Conservation (phyloP, 2,113 vertebrate genomes). For the Leucosticte australis region DNA sequence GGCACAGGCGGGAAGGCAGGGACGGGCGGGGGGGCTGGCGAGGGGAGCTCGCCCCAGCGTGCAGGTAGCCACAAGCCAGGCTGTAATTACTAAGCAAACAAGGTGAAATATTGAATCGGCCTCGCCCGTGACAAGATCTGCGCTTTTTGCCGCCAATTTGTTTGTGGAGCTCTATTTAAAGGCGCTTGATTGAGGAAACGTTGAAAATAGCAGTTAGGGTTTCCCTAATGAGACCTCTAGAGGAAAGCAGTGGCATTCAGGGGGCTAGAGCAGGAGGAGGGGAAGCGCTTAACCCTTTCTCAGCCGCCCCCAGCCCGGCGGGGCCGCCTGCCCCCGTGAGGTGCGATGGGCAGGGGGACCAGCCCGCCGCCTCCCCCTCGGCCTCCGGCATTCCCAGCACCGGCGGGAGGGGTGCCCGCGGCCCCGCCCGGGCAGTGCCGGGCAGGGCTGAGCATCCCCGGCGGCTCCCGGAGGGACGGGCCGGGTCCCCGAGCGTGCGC, state of each 20-base stretch:
- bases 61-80: conserved; percentile 61
- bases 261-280: conserved; percentile 42
- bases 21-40: background rate
- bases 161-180: conserved; percentile 81
- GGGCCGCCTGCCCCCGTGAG: background rate
- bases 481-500: background rate
- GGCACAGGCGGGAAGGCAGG: background rate
- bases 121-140: conserved; percentile 72
- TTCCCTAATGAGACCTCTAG: conserved; percentile 84
- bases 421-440: background rate
- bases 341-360: background rate
- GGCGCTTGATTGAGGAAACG: conserved; percentile 81
- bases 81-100: conserved; percentile 80
- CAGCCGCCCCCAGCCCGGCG: background rate
- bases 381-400: background rate
- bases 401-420: background rate
- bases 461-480: background rate
- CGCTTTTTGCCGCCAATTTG: conserved; percentile 74
- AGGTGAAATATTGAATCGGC: conserved; percentile 71
- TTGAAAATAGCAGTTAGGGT: conserved; percentile 78
- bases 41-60: background rate
- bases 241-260: conserved; percentile 72
- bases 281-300: conserved; percentile 73
- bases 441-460: background rate
- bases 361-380: background rate